Base-by-base conservation (phyloP, 2,113 vertebrate species). In the Colistium nudipinnis region DNA sequence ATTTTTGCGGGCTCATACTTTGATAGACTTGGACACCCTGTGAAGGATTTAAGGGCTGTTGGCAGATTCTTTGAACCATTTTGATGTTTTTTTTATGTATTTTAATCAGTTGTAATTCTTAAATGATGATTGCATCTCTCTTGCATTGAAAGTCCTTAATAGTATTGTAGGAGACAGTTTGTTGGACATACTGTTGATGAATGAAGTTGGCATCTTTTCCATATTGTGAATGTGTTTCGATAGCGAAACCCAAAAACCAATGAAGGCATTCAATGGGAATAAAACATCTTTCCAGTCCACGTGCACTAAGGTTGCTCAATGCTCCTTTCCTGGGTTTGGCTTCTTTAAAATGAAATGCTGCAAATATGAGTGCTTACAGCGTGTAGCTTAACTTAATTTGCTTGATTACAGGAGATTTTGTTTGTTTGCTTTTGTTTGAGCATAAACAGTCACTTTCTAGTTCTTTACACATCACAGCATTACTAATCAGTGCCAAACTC, bases 71-170 rank as follows among this genome's bases (percentile, higher is more conserved):
- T 80, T 85, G 89, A 91, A 90, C 77, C 80, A 36, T 45, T n/a
- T n/a, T n/a, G n/a, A n/a, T n/a, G n/a, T n/a, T 28, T 86, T 84
- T 85, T 88, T 81, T n/a, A 88, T 83, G 80, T 87, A 45, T 81
- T 81, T 79, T 83, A 71, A 89, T 85, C 63, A 62, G 57, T 77
- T 76, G 76, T 43, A n/a, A 64, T 66, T 52, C 31, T 44, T 53
- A 48, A 70, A 10, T 31, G 49, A 55, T 36, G 45, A 70, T 76
- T 62, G 60, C 62, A n/a, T 80, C 70, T 70, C 39, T 47, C 1
- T 70, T 63, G 57, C 70, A 54, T 0, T 7, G 38, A 8, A 19
- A 36, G 28, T 45, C 12, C 48, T 67, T 70, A 75, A 52, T 80
- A 56, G 8, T 14, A 25, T 61, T 70, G 65, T 66, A 17, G 1